phyloP scores from a whole-genome alignment of 2,113 vertebrate genomes.

The Parus major region DNA sequence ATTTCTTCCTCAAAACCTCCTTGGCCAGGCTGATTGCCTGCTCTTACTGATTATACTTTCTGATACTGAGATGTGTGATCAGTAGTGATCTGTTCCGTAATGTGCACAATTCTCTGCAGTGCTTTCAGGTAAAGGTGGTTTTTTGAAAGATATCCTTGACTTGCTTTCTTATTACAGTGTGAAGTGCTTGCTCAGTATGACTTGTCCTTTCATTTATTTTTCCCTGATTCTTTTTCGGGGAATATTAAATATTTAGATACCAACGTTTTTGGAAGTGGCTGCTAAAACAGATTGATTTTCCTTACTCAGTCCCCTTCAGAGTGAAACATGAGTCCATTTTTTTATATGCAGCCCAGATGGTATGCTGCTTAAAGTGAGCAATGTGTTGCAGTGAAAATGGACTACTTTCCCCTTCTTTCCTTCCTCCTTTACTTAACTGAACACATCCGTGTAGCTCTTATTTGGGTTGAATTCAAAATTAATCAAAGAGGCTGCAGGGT shows the following conservation, averaged over 20 bases:
- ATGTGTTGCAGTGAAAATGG: slow-evolving; percentile 55
- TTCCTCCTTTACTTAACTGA: slow-evolving; percentile 46
- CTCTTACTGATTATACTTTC: neutral
- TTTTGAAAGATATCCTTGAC: neutral
- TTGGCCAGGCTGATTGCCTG: neutral
- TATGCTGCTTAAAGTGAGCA: slow-evolving; percentile 67
- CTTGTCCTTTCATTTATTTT: neutral
- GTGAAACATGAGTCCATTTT: neutral
- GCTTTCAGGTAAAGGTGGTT: neutral
- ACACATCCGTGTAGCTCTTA: neutral
- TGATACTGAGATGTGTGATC: neutral
- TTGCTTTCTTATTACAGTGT: neutral
- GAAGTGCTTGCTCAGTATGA: neutral
- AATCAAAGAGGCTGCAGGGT: slow-evolving; percentile 41
- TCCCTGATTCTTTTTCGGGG: neutral
- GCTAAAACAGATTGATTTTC: slow-evolving; percentile 1
- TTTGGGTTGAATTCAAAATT: slow-evolving; percentile 58
- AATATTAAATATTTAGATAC: slow-evolving; percentile 38
- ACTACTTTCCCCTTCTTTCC: neutral
- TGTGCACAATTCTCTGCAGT: neutral
- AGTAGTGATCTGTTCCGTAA: neutral
- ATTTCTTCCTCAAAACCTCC: neutral
- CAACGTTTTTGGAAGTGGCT: slow-evolving; percentile 15
- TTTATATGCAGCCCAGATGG: slow-evolving; percentile 55
- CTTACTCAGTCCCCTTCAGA: neutral